These are phyloP conservation scores for Hydrolagus affinis DNA, from an alignment of 2,113 vertebrate species.

Conservation along the genomic window DNA sequence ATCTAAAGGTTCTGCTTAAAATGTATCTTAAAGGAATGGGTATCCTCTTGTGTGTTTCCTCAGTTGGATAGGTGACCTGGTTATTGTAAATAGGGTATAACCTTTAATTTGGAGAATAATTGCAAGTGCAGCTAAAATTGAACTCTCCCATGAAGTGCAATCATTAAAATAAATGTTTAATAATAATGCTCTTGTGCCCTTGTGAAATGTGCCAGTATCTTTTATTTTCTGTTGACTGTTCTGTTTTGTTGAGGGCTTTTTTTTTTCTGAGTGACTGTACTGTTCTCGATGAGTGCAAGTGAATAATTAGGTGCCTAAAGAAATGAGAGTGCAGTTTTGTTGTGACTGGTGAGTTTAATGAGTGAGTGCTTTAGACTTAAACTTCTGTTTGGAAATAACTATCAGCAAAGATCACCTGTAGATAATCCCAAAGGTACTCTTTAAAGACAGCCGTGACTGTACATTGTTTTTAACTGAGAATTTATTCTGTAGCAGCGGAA, in stretches of 20 bases:
- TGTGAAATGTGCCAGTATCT: background rate
- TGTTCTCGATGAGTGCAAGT: background rate
- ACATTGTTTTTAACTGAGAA: background rate
- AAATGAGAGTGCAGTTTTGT: too few species aligned
- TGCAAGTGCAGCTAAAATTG: background rate
- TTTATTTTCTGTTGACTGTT: background rate
- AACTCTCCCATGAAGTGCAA: background rate
- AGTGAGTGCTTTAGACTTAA: background rate
- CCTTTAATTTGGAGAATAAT: background rate
- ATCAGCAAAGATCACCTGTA: background rate
- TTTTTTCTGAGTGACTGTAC: background rate
- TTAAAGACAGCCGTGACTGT: background rate
- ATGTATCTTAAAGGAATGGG: too few species aligned
- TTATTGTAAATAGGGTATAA: background rate
- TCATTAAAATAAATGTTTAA: background rate
- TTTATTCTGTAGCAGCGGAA: background rate
- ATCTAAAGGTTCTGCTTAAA: background rate
- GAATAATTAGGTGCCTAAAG: too few species aligned
- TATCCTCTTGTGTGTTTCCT: too few species aligned
- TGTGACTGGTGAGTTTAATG: too few species aligned
- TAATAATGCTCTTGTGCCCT: background rate
- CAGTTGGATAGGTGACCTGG: too few species aligned
- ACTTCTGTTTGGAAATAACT: background rate
- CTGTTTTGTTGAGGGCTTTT: background rate
- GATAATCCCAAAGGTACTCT: background rate